Percentiles rank a stretch among this genome's conserved stretches.
Conservation (phyloP, 2,888 invertebrate genomes). For the Caenorhabditis sp. region DNA sequence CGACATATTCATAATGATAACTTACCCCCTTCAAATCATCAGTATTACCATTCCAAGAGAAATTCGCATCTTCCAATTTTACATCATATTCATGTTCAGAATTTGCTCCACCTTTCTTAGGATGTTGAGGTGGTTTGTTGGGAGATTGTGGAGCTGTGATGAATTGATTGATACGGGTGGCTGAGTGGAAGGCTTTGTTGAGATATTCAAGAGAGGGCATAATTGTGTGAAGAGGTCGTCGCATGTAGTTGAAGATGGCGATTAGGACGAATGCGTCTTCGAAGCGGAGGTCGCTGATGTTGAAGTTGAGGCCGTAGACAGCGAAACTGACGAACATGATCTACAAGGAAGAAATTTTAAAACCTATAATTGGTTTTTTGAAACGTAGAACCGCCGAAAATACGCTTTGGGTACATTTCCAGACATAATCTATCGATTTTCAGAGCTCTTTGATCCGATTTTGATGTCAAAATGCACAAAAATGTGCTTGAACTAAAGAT, state of each 20-base stretch:
- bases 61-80: conserved; percentile 32
- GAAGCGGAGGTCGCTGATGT: conserved; percentile 31
- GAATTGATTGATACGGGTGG: conserved; percentile 28
- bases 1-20: no score
- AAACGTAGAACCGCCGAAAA: no score
- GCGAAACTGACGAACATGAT: conserved; percentile 31
- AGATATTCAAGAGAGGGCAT: conserved; percentile 40
- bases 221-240: conserved; percentile 38
- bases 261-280: conserved; percentile 46
- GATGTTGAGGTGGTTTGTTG: conserved; percentile 1
- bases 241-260: conserved; percentile 46
- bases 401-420: no score
- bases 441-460: no score
- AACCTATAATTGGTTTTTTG: no score
- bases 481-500: no score
- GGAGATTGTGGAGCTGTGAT: conserved; percentile 22
- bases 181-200: conserved; percentile 36
- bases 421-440: no score
- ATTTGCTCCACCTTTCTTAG: not conserved
- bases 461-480: no score
- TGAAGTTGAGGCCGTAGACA: conserved; percentile 21
- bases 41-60: conserved; percentile 40
- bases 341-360: conserved; percentile 2
- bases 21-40: conserved; percentile 30
- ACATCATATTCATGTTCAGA: conserved; percentile 20